Conservation (phyloP, 2,888 invertebrate genomes). For the Colletes collaris region DNA sequence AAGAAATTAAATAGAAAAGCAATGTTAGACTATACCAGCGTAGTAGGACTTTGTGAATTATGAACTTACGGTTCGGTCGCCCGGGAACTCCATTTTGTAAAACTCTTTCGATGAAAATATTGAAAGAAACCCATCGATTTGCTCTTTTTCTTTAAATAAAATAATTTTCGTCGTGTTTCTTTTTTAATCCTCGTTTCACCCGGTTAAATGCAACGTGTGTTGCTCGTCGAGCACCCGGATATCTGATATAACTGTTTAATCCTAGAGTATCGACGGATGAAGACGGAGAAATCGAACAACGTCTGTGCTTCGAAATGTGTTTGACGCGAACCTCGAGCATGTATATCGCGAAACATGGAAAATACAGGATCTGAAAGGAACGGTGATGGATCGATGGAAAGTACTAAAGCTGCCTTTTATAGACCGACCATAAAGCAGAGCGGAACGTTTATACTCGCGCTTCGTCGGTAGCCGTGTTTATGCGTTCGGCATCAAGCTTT, state of each 20-base stretch:
- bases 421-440: slow-evolving; percentile 60
- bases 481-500: slow-evolving; percentile 62
- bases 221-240: not conserved
- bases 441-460: slow-evolving; percentile 59
- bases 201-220: too few species aligned
- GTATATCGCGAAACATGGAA: slow-evolving; percentile 45
- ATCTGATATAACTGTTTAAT: not conserved
- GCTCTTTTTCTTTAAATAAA: too few species aligned
- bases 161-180: too few species aligned
- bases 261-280: not conserved
- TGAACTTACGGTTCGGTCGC: too few species aligned
- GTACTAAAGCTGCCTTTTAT: slow-evolving; percentile 62
- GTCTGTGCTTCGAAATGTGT: slow-evolving; percentile 34
- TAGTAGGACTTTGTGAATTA: too few species aligned
- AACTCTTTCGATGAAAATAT: too few species aligned
- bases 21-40: too few species aligned
- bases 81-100: too few species aligned
- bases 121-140: too few species aligned
- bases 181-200: too few species aligned
- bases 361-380: slow-evolving; percentile 56
- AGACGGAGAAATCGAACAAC: not conserved
- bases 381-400: slow-evolving; percentile 56
- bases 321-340: slow-evolving; percentile 27
- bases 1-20: too few species aligned
- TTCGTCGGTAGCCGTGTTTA: slow-evolving; percentile 60